phyloP scores from a whole-genome alignment of 2,797 vertebrate genomes.

The Enteromius fasciolatus region DNA sequence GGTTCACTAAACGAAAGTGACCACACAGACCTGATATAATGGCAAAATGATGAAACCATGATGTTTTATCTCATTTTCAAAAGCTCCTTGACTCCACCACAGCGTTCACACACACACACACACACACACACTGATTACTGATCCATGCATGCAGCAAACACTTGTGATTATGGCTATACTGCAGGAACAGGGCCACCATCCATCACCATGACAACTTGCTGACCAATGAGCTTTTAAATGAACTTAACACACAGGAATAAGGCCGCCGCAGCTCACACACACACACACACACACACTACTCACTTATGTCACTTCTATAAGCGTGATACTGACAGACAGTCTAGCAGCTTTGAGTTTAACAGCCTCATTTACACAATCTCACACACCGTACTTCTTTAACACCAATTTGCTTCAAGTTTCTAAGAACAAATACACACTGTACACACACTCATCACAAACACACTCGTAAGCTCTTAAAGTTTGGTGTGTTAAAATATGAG shows the following conservation, averaged over 20 bases:
- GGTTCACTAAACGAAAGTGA: neutral
- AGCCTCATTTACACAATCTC: constrained; percentile 44
- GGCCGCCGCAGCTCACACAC: neutral
- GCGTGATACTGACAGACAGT: constrained; percentile 62
- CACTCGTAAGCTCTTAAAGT: neutral
- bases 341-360: constrained; percentile 41
- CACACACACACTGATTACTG: constrained; percentile 25
- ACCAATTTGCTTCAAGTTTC: neutral
- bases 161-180: constrained; percentile 45
- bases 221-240: constrained; percentile 50
- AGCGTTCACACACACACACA: neutral
- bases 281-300: constrained; percentile 11
- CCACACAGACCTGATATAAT: neutral
- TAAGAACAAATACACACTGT: constrained; percentile 5
- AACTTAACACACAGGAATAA: constrained; percentile 30
- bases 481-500: neutral
- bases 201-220: constrained; percentile 48
- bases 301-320: constrained; percentile 12
- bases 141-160: constrained; percentile 44
- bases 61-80: neutral
- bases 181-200: constrained; percentile 35
- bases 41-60: neutral
- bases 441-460: neutral
- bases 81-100: constrained; percentile 4
- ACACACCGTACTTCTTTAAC: neutral